A percentile compares a stretch with the other conserved stretches of the same genome.
phyloP scores from a whole-genome alignment of 2,797 vertebrate genomes.

The Jordanella pulchra region DNA sequence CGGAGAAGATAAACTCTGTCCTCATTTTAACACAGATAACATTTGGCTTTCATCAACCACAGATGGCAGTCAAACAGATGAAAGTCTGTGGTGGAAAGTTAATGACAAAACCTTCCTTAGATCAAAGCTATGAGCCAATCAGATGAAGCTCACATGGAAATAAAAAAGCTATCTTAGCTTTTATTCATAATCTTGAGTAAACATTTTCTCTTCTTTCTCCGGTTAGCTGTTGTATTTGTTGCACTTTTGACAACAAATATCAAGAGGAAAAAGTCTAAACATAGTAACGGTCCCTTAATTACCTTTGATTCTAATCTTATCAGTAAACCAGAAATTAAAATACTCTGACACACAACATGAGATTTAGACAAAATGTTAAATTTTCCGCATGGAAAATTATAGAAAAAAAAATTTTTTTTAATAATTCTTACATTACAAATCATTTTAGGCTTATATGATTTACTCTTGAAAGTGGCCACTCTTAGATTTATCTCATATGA shows the following conservation, averaged over 20 bases:
- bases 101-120: neutral
- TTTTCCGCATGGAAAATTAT: too few relatives aligned
- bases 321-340: neutral
- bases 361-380: neutral
- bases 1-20: neutral
- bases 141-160: neutral
- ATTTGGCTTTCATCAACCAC: neutral
- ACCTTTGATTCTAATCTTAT: neutral
- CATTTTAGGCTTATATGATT: too few relatives aligned
- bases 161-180: neutral
- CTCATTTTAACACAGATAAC: neutral
- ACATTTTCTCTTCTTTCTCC: neutral
- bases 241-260: neutral
- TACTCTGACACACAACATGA: neutral
- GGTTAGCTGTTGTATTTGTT: neutral
- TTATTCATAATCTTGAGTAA: neutral
- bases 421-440: too few relatives aligned
- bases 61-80: neutral
- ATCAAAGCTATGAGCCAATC: neutral
- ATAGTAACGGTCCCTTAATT: too few relatives aligned
- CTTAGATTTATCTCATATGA: too few relatives aligned
- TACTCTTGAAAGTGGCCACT: too few relatives aligned
- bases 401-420: too few relatives aligned
- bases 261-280: neutral
- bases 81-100: slow-evolving; percentile 2